Conservation (phyloP, 2,113 vertebrate genomes). For the Corythaixoides concolor region DNA sequence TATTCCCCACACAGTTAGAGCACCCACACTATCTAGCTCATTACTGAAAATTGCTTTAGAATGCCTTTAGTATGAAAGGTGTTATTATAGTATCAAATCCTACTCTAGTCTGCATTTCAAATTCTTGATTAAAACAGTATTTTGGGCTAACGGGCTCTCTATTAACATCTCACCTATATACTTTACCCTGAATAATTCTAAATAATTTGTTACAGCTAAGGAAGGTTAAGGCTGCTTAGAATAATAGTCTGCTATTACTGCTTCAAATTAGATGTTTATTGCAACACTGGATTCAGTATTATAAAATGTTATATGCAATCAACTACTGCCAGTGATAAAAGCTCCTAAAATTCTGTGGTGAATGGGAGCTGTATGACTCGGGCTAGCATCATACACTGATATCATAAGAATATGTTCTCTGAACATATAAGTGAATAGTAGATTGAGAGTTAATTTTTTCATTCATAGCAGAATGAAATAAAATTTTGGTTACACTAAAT, state of each 20-base stretch:
- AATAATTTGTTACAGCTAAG: conserved; percentile 11
- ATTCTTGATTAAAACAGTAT: conserved; percentile 44
- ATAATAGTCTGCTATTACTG: neutral
- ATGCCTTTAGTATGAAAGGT: conserved; percentile 36
- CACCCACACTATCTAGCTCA: conserved; percentile 9
- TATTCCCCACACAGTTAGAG: neutral
- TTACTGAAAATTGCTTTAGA: conserved; percentile 50
- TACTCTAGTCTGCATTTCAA: conserved; percentile 26
- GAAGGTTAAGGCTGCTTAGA: conserved; percentile 21
- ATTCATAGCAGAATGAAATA: neutral
- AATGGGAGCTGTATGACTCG: neutral
- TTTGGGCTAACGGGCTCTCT: conserved; percentile 10
- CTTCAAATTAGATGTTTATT: conserved; percentile 21
- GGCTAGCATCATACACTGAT: neutral
- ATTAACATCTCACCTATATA: conserved; percentile 49
- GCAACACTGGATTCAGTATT: neutral
- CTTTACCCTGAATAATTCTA: conserved; percentile 19
- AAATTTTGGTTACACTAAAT: neutral
- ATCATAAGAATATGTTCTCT: neutral
- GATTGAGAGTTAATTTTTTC: neutral
- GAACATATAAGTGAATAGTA: neutral
- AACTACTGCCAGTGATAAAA: neutral
- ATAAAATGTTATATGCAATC: neutral
- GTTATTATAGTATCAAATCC: conserved; percentile 46
- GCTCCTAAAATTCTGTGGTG: neutral